phyloP scores from a whole-genome alignment of 2,113 vertebrate genomes.

The Grantiella picta region DNA sequence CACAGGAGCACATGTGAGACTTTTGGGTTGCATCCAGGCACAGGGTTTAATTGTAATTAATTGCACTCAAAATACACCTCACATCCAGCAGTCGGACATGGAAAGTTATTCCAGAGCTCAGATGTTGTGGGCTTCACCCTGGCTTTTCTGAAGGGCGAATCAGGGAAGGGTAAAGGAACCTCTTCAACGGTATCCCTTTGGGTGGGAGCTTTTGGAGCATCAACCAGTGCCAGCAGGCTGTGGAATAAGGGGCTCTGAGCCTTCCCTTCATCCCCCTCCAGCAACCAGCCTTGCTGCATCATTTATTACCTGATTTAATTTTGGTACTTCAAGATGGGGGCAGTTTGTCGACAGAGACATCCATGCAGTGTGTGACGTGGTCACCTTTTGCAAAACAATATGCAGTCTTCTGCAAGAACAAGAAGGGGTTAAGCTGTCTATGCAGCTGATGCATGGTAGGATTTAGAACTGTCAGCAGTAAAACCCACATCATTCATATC shows the following conservation, averaged over 20 bases:
- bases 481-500: constrained; percentile 8
- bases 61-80: background rate
- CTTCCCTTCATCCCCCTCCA: background rate
- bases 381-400: background rate
- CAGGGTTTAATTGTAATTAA: too few relatives aligned
- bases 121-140: background rate
- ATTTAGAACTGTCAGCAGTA: constrained; percentile 50
- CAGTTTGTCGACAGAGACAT: background rate
- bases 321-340: background rate
- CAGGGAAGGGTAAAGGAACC: background rate
- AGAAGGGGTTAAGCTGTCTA: constrained; percentile 26
- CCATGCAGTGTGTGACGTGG: background rate
- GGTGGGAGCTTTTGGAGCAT: background rate
- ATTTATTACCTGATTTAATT: background rate
- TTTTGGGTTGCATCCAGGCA: too few relatives aligned
- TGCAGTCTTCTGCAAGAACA: background rate
- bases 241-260: background rate
- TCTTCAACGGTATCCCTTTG: rapidly evolving
- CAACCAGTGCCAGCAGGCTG: background rate
- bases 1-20: too few relatives aligned
- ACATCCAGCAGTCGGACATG: rapidly evolving
- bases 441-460: background rate
- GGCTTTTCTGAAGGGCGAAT: background rate
- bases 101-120: background rate
- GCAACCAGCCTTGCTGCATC: background rate